Conservation (phyloP, 2,113 vertebrate genomes). For the Embiotoca jacksoni region DNA sequence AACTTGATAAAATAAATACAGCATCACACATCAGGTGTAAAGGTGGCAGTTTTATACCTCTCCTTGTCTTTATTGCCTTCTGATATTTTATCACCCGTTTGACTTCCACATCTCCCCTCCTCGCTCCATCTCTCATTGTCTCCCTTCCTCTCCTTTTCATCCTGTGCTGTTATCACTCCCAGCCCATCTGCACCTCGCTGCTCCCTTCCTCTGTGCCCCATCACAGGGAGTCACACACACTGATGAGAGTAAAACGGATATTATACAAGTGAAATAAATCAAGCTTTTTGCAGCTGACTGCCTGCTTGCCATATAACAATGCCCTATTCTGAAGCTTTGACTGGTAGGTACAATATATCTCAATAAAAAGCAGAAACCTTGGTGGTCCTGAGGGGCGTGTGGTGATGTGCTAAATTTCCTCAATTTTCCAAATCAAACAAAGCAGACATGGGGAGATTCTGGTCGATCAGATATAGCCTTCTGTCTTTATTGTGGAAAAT, state of each 20-base stretch:
- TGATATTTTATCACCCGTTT: constrained; percentile 70
- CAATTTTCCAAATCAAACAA: constrained; percentile 58
- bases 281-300: constrained; percentile 29
- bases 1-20: constrained; percentile 45
- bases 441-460: constrained; percentile 16
- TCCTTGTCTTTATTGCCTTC: constrained; percentile 55
- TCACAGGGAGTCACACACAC: constrained; percentile 48
- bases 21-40: constrained; percentile 20
- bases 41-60: constrained; percentile 48
- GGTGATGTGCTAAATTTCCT: constrained; percentile 27
- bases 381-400: neutral
- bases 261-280: constrained; percentile 68
- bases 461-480: constrained; percentile 40
- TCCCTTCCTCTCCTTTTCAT: constrained; percentile 69
- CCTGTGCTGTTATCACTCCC: constrained; percentile 70
- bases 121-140: constrained; percentile 65
- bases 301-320: constrained; percentile 32
- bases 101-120: constrained; percentile 54
- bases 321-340: constrained; percentile 46
- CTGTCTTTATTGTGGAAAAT: constrained; percentile 43
- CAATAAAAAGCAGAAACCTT: constrained; percentile 11
- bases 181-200: constrained; percentile 73
- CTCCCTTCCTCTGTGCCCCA: constrained; percentile 33
- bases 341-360: constrained; percentile 22
- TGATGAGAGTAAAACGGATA: constrained; percentile 53